These are phyloP conservation scores for Phenganax marumi DNA, from an alignment of 92 coral and sea anemone species.

Conservation along the genomic window DNA sequence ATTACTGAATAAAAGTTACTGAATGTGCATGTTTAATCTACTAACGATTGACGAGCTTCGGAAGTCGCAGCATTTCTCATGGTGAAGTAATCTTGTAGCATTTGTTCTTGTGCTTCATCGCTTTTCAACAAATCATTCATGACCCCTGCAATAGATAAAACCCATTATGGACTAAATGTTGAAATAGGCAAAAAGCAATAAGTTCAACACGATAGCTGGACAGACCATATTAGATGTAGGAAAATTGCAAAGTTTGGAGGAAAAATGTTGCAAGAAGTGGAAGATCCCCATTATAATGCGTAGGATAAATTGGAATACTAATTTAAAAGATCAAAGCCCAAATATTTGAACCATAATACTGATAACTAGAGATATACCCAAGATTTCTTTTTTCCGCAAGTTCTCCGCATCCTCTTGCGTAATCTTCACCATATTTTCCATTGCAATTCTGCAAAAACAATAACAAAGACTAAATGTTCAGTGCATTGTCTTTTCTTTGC, in stretches of 20 bases:
- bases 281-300: no score
- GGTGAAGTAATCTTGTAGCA: constrained; percentile 75
- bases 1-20: not conserved
- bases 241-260: no score
- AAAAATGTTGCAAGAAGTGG: no score
- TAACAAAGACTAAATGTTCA: no score
- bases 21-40: not conserved
- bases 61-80: constrained; percentile 64
- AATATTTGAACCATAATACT: not conserved
- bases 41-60: constrained; percentile 75
- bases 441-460: constrained; percentile 58
- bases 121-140: constrained; percentile 86
- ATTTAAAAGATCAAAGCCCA: not conserved
- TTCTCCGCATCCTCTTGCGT: constrained; percentile 82
- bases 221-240: no score
- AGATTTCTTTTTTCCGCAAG: constrained; percentile 74
- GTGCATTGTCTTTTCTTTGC: no score
- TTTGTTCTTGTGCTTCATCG: constrained; percentile 73
- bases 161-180: no score
- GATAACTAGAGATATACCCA: constrained; percentile 54
- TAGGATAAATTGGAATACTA: no score
- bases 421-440: constrained; percentile 73
- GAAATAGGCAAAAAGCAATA: no score
- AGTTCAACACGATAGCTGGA: no score
- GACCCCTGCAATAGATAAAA: constrained; percentile 50